These are phyloP conservation scores for Venusia cambrica DNA, from an alignment of 2,888 invertebrate species.

Conservation along the genomic window DNA sequence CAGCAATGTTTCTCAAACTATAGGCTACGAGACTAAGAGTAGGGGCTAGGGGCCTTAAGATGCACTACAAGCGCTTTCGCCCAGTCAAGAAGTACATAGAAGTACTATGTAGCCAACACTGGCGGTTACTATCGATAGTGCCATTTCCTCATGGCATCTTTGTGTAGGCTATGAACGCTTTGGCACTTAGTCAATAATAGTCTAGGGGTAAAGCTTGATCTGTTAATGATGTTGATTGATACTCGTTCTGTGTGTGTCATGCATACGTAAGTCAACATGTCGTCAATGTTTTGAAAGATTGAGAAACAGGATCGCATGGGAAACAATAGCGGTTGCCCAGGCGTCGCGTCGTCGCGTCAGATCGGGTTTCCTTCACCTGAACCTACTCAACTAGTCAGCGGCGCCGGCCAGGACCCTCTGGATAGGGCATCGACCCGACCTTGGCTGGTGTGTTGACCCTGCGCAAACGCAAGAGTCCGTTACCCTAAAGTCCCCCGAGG, in stretches of 20 bases:
- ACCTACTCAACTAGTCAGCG: slow-evolving; percentile 15
- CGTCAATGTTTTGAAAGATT: slow-evolving; percentile 11
- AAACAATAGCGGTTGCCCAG: slow-evolving; percentile 5
- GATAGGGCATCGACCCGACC: slow-evolving; percentile 61
- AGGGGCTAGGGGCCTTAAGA: too few relatives aligned
- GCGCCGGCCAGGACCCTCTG: slow-evolving; percentile 40
- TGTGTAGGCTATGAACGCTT: too few relatives aligned
- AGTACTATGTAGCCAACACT: too few relatives aligned
- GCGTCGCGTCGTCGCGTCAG: slow-evolving; percentile 6
- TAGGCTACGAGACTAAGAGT: too few relatives aligned
- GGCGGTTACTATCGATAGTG: too few relatives aligned
- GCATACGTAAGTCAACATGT: slow-evolving; percentile 1
- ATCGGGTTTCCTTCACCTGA: slow-evolving; percentile 15
- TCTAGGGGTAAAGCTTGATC: too few relatives aligned
- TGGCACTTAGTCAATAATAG: too few relatives aligned
- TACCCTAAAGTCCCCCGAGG: slow-evolving; percentile 42
- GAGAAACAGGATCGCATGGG: slow-evolving; percentile 16
- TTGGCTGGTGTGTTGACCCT: slow-evolving; percentile 68
- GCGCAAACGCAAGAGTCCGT: slow-evolving; percentile 62
- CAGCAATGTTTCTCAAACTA: slow-evolving; percentile 2
- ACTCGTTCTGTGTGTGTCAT: too few relatives aligned
- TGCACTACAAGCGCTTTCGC: too few relatives aligned
- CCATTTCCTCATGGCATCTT: too few relatives aligned
- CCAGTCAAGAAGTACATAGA: too few relatives aligned
- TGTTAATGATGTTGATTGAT: too few relatives aligned